Evolutionary conservation across 2,888 invertebrate species (phyloP).

Genomic region (Metallyticus violacea): DNA sequence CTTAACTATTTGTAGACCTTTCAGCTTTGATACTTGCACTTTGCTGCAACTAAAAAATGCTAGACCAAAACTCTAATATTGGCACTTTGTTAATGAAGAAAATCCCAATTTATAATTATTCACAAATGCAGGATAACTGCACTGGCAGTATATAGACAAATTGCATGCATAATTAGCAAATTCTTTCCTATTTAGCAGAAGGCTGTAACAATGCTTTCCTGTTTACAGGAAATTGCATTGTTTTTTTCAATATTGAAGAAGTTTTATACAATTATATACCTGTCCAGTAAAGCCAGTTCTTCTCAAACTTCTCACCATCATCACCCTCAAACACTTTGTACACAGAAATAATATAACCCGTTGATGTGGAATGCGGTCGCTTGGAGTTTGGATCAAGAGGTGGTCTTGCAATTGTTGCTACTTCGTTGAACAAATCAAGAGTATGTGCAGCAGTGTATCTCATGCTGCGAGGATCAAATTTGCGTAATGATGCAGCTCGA

Average conservation of each 20-base stretch:
- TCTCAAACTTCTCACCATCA: conserved; percentile 86
- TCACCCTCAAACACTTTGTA: conserved; percentile 95
- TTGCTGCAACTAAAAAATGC: no score
- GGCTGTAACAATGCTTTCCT: no score
- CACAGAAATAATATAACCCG: conserved; percentile 89
- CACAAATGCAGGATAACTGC: no score
- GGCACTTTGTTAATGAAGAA: no score
- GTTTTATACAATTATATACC: conserved; percentile 44
- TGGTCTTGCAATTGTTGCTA: conserved; percentile 86
- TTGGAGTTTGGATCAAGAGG: conserved; percentile 71
- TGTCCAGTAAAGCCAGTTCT: conserved; percentile 95
- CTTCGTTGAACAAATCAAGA: conserved; percentile 83
- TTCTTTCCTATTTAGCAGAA: no score
- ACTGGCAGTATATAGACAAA: no score
- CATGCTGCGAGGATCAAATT: conserved; percentile 78
- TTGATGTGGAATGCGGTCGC: conserved; percentile 74
- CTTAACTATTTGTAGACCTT: no score
- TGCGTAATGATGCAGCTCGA: conserved; percentile 76
- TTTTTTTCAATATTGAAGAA: not conserved
- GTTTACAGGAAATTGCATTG: no score
- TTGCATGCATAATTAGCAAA: no score
- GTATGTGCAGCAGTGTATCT: conserved; percentile 86
- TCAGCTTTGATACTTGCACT: no score
- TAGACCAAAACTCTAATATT: no score
- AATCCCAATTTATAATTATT: no score